Evolutionary conservation across 2,888 invertebrate genomes (phyloP), one percentile per base, ranked within the genome.

Genomic region (Tetanocera ferruginea): DNA sequence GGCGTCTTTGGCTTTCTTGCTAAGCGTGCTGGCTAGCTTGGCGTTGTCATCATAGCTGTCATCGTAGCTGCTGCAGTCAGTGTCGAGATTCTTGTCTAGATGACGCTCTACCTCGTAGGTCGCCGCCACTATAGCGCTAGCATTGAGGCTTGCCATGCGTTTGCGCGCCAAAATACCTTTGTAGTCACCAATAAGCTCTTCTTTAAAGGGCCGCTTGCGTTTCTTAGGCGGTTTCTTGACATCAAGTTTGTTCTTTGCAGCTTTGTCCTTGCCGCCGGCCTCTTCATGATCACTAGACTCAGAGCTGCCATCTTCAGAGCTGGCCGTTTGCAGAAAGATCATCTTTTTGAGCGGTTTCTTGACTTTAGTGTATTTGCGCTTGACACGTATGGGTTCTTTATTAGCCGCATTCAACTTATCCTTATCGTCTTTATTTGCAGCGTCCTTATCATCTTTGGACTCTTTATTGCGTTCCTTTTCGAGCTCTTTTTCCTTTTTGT

Each of bases 71-170:
- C 88, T 88, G 79, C 87, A 89, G 77, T 89, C 86, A 9, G 86
- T 87, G 31, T 85, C 88, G 60, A 88, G 78, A 81, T 89, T 89
- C 78, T 88, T 87, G 81, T 90, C 90, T 72, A 90, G 79, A 81
- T 90, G 90, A 0, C 90, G 85, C 76, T 90, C 90, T 78, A 89
- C 95, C 88, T 96, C 96, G 85, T 97, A 97, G 82, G 96, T 96
- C 25, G 97, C 97, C 0, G 96, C 96, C 82, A 97, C 91, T 85
- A 97, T 97, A 25, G 97, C 97, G 51, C 95, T 94, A 17, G 97
- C 97, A 88, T 97, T 97, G 43, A 97, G 90, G 87, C 96, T 96
- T 25, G 97, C 97, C 96, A 97, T 96, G 43, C 97, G 92, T 87
- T 97, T 97, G 83, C 95, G 93, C 19, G 96, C 96, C 6, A 96